Evolutionary conservation across 2,888 invertebrate genomes (phyloP).

Genomic region (Acanthopleura granulata): DNA sequence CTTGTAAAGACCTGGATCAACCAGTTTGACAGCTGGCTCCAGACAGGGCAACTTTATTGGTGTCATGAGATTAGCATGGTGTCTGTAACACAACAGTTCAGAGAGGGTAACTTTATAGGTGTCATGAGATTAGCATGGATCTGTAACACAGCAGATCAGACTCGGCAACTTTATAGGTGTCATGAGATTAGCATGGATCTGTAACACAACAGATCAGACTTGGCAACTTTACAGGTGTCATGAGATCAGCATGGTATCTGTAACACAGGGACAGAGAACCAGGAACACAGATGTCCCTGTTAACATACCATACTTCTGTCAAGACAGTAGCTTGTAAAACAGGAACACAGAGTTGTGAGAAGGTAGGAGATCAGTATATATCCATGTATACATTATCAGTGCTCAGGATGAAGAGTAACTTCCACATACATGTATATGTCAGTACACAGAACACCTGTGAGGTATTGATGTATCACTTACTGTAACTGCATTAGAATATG

Average conservation of each 20-base stretch:
- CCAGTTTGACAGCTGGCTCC: background rate
- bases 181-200: constrained; percentile 9
- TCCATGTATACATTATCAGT: too few relatives aligned
- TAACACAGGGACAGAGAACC: background rate
- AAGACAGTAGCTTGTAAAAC: background rate
- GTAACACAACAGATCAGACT: background rate
- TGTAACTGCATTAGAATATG: constrained; percentile 38
- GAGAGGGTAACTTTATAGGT: too few relatives aligned
- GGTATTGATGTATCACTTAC: constrained; percentile 37
- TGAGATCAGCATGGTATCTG: background rate
- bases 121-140: background rate
- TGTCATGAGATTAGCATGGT: constrained; percentile 8
- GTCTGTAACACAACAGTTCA: background rate
- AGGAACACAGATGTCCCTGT: too few relatives aligned
- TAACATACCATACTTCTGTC: background rate
- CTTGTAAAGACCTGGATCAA: constrained; percentile 58
- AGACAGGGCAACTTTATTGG: background rate
- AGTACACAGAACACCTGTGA: background rate
- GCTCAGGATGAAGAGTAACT: background rate
- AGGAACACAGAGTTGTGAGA: background rate
- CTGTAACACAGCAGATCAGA: background rate
- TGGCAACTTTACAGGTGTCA: background rate
- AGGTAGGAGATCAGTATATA: background rate
- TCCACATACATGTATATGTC: background rate
- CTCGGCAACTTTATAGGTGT: constrained; percentile 2